Conservation (phyloP, 1,140 invertebrate species). For the Leucophenga varia region DNA sequence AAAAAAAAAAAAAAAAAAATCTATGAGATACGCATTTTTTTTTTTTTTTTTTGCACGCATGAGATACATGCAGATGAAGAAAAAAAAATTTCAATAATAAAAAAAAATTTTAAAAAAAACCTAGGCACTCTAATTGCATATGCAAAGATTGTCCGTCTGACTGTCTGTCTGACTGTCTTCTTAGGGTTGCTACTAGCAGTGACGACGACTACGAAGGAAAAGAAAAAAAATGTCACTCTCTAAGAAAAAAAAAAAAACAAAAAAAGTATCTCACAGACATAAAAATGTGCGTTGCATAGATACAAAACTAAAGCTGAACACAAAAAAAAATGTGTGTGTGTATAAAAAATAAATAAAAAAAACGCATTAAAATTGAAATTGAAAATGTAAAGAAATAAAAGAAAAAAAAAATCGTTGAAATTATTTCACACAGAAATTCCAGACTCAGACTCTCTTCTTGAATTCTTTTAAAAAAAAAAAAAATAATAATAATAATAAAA, state of each 20-base stretch:
- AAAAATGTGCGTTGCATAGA: too few species aligned
- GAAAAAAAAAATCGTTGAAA: too few species aligned
- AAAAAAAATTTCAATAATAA: conserved; percentile 12
- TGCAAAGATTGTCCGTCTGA: conserved; percentile 2
- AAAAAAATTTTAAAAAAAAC: conserved; percentile 16
- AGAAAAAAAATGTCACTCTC: conserved; percentile 1
- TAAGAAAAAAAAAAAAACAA: conserved; percentile 17
- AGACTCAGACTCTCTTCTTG: too few species aligned
- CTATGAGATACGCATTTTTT: conserved; percentile 10
- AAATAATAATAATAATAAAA: too few species aligned
- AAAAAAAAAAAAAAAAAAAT: too few species aligned
- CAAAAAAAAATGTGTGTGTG: too few species aligned
- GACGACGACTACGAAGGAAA: conserved; percentile 8
- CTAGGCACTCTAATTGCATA: conserved; percentile 29
- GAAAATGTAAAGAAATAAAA: too few species aligned
- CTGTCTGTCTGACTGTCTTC: conserved; percentile 16
- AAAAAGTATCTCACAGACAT: conserved; percentile 13
- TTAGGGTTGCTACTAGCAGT: conserved; percentile 18
- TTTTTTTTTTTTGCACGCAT: conserved; percentile 1
- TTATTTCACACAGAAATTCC: too few species aligned
- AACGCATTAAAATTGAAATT: too few species aligned
- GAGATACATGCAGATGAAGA: conserved; percentile 14
- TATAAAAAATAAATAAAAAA: too few species aligned
- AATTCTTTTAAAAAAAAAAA: too few species aligned
- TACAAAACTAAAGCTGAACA: too few species aligned